Percentiles rank a stretch among this genome's conserved stretches.
Conservation (phyloP, 2,113 vertebrate species). For the Pseudolaguvia tuberculata region DNA sequence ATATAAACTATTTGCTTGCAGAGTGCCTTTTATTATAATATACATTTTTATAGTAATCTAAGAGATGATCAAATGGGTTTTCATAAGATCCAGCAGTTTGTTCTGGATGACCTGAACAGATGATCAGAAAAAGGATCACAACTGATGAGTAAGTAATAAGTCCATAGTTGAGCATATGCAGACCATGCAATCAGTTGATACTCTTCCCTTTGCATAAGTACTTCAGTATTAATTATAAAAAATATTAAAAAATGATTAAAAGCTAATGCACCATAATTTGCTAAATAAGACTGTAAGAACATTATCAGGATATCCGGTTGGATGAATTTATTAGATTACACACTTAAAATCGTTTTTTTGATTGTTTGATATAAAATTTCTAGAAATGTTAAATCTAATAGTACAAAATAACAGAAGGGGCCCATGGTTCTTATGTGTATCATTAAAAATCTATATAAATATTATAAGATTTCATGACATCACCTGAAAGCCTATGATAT, state of each 20-base stretch:
- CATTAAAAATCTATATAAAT: not conserved
- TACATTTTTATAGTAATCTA: not conserved
- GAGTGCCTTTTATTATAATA: too few relatives aligned
- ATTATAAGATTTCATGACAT: too few relatives aligned
- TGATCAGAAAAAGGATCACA: not conserved
- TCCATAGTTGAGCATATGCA: not conserved
- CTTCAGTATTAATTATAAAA: not conserved
- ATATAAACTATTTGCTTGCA: slow-evolving; percentile 25
- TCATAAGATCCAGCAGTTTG: not conserved
- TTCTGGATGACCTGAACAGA: not conserved
- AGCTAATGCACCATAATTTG: not conserved
- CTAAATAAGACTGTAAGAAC: not conserved
- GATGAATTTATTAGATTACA: not conserved
- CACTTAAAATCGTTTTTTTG: not conserved
- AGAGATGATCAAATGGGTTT: not conserved
- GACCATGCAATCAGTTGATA: not conserved
- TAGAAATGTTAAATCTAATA: not conserved
- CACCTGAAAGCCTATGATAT: not conserved
- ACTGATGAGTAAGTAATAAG: too few relatives aligned
- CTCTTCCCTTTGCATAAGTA: not conserved
- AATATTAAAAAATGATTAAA: not conserved
- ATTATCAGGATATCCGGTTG: not conserved
- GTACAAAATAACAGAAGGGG: not conserved
- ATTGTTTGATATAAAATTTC: not conserved
- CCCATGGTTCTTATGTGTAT: not conserved